Conservation (phyloP, 2,888 invertebrate species). For the Microctonus hyperodae region DNA sequence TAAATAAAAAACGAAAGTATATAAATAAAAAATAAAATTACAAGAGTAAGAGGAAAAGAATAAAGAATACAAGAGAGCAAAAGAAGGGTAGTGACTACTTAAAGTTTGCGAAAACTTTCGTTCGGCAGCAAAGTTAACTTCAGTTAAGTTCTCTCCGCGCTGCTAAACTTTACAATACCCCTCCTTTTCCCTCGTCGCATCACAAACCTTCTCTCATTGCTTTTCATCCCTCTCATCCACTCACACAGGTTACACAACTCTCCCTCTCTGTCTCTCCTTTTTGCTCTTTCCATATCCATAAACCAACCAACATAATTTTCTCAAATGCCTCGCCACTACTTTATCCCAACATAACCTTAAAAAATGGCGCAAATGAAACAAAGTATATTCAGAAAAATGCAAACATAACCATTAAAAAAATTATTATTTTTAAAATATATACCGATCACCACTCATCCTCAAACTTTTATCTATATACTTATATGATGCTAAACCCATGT, state of each 20-base stretch:
- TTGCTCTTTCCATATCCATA: background rate
- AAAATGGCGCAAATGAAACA: background rate
- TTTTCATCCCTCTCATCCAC: constrained; percentile 32
- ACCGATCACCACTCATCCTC: too few relatives aligned
- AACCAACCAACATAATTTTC: constrained; percentile 4
- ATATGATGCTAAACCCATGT: background rate
- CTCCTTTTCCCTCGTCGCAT: constrained; percentile 31
- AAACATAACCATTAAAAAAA: background rate
- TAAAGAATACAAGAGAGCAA: constrained; percentile 29
- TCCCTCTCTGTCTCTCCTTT: background rate
- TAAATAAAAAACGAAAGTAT: too few relatives aligned
- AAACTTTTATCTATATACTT: too few relatives aligned
- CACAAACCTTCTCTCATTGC: constrained; percentile 33
- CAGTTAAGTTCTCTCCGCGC: constrained; percentile 57
- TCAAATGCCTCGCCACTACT: background rate
- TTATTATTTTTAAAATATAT: background rate
- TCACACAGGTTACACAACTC: constrained; percentile 9
- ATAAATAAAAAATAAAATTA: constrained; percentile 2
- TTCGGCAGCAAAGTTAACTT: constrained; percentile 63
- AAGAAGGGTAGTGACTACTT: constrained; percentile 57
- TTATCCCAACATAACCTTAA: background rate
- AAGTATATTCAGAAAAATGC: background rate
- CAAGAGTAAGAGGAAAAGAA: constrained; percentile 23
- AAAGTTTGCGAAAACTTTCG: constrained; percentile 62
- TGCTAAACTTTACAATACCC: constrained; percentile 59